Evolutionary conservation across 1,140 invertebrate species (phyloP).

Genomic region (Nylanderia fulva): DNA sequence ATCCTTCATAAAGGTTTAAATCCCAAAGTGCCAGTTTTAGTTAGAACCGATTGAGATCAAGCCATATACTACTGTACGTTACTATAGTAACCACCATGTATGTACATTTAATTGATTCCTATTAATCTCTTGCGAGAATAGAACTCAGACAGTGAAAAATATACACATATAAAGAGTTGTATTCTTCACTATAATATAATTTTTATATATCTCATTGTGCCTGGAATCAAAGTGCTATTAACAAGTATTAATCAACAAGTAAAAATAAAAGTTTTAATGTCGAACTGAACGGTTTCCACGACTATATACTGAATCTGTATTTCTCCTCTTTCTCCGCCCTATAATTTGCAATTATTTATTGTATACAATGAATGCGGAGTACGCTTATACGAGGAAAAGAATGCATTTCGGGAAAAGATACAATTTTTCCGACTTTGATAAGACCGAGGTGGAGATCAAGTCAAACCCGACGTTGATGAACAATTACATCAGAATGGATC

Average conservation of each 20-base stretch:
- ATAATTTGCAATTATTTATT: conserved; percentile 19
- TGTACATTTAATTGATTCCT: not conserved
- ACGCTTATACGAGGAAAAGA: conserved; percentile 89
- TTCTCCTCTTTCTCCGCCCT: not conserved
- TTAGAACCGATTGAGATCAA: conserved; percentile 69
- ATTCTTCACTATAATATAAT: not conserved
- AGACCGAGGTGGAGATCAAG: conserved; percentile 91
- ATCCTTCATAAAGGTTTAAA: conserved; percentile 77
- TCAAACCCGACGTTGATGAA: conserved; percentile 89
- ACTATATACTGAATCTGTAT: not conserved
- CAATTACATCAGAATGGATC: conserved; percentile 91
- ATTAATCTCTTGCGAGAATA: not conserved
- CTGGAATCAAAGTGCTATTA: not conserved
- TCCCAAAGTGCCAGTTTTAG: conserved; percentile 76
- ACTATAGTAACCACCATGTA: conserved; percentile 60
- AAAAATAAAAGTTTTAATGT: conserved; percentile 28
- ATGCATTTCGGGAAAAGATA: conserved; percentile 90
- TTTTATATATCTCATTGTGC: not conserved
- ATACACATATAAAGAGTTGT: not conserved
- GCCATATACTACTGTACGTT: conserved; percentile 29
- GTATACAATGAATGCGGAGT: conserved; percentile 87
- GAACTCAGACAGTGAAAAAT: not conserved
- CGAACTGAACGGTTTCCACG: not conserved
- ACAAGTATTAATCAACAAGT: not conserved
- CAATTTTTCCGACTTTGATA: conserved; percentile 91